Conservation (phyloP, 2,888 invertebrate species). For the Herminia tarsipennalis region DNA sequence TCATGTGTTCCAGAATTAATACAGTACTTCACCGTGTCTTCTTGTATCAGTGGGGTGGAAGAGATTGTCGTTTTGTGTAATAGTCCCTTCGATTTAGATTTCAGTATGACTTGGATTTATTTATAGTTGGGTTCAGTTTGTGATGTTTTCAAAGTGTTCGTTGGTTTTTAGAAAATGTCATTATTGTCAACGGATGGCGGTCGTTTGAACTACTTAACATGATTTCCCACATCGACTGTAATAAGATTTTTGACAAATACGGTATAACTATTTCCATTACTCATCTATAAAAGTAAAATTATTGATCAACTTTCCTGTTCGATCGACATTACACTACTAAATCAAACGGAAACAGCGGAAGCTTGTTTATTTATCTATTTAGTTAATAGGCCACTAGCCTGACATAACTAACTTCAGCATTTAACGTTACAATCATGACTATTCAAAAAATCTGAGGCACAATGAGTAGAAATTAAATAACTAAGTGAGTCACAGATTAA, state of each 20-base stretch:
- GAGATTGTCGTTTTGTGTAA: slow-evolving; percentile 10
- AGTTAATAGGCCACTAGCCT: too few relatives aligned
- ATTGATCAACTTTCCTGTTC: too few relatives aligned
- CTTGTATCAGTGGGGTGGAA: slow-evolving; percentile 1
- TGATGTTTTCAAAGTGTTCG: neutral
- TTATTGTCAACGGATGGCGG: neutral
- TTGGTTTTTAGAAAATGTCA: neutral
- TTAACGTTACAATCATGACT: too few relatives aligned
- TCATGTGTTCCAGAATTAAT: slow-evolving; percentile 3
- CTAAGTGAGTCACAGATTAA: slow-evolving; percentile 55
- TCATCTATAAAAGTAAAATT: too few relatives aligned
- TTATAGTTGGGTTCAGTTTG: neutral
- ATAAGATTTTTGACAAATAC: too few relatives aligned
- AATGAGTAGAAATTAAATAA: slow-evolving; percentile 6
- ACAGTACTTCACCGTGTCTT: slow-evolving; percentile 9
- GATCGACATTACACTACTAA: too few relatives aligned
- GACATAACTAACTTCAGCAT: too few relatives aligned
- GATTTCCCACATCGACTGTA: too few relatives aligned
- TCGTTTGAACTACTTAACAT: too few relatives aligned
- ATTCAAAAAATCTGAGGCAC: slow-evolving; percentile 1
- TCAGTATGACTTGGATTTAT: neutral
- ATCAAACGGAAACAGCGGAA: too few relatives aligned
- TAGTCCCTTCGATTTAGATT: slow-evolving; percentile 4
- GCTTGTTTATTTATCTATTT: too few relatives aligned
- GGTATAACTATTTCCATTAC: too few relatives aligned